Evolutionary conservation across 2,888 invertebrate species (phyloP).

Genomic region (Volucella zonaria): DNA sequence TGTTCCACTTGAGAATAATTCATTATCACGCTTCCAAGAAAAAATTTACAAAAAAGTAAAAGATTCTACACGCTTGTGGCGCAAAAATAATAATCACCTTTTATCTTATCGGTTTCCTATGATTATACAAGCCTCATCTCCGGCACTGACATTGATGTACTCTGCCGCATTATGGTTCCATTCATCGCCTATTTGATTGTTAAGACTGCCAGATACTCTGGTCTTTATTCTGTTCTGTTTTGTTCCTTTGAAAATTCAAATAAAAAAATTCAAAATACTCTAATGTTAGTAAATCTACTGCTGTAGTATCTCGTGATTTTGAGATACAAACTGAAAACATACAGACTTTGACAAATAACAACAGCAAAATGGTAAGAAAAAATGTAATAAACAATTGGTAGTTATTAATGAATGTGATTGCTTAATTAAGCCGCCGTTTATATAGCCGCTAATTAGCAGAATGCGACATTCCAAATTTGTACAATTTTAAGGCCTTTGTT

Average conservation of each 20-base stretch:
- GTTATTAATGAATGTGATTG: constrained; percentile 1
- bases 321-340: no score
- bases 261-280: no score
- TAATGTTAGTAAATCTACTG: no score
- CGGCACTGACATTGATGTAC: constrained; percentile 33
- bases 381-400: neutral
- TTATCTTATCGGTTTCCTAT: constrained; percentile 19
- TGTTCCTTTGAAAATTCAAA: no score
- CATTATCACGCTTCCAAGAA: no score
- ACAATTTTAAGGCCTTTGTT: no score
- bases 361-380: neutral
- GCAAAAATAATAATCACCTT: neutral
- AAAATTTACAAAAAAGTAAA: neutral
- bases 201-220: no score
- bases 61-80: neutral
- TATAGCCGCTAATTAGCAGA: constrained; percentile 6
- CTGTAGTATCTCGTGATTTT: no score
- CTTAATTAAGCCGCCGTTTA: constrained; percentile 17
- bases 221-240: no score
- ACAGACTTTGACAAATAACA: neutral
- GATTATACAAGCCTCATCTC: constrained; percentile 31
- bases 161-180: constrained; percentile 40
- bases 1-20: no score
- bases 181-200: constrained; percentile 9
- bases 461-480: no score